Evolutionary conservation across 2,888 invertebrate species (phyloP).

Genomic region (Alentia gelatinosa): DNA sequence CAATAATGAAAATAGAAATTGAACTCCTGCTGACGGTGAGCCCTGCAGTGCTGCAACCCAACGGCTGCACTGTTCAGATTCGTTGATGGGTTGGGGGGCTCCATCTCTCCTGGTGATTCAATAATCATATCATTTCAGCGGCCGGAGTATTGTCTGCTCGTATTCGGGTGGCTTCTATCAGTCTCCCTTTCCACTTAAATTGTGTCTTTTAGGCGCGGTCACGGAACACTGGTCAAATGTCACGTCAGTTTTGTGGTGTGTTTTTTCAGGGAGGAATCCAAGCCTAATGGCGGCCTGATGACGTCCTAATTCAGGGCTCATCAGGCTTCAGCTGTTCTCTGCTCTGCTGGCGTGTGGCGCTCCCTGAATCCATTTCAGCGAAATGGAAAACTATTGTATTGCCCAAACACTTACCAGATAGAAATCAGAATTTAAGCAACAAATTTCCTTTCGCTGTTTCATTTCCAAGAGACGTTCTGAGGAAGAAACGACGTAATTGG

Average conservation of each 20-base stretch:
- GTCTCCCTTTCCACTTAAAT: not conserved
- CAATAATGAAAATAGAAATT: too few species aligned
- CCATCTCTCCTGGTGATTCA: not conserved
- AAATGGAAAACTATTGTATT: too few species aligned
- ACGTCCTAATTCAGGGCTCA: not conserved
- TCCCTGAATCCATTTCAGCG: not conserved
- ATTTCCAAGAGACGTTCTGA: too few species aligned
- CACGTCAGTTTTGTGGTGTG: not conserved
- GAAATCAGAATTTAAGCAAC: too few species aligned
- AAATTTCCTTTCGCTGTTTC: too few species aligned
- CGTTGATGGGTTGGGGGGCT: too few species aligned
- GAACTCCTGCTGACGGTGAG: too few species aligned
- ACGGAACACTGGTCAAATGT: not conserved
- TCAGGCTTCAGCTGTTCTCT: not conserved
- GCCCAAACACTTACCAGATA: too few species aligned
- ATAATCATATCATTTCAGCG: not conserved
- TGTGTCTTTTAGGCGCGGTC: not conserved
- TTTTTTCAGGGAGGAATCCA: not conserved
- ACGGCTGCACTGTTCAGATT: too few species aligned
- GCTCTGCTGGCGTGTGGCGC: not conserved
- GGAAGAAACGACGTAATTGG: too few species aligned
- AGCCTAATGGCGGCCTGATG: not conserved
- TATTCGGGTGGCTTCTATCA: not conserved
- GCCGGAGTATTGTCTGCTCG: not conserved
- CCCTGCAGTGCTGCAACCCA: too few species aligned